Evolutionary conservation across 2,888 invertebrate species (phyloP).

Genomic region (Junonia oenone): DNA sequence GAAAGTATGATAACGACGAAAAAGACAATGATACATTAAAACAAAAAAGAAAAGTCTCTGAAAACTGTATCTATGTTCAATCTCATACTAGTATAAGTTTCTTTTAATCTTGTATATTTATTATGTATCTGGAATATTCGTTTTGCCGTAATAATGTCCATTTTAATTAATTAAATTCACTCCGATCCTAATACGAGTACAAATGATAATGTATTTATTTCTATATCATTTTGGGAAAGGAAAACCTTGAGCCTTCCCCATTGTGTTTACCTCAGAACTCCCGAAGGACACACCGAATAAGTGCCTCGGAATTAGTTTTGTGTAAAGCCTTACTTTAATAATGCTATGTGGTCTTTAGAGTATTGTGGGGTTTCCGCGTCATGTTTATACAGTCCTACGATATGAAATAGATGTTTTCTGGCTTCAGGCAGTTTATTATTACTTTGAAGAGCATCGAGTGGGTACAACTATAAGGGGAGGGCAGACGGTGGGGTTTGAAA

Average conservation of each 20-base stretch:
- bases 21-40: not conserved
- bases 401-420: conserved; percentile 77
- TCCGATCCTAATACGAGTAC: not conserved
- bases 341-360: conserved; percentile 66
- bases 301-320: conserved; percentile 68
- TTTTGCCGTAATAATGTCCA: not conserved
- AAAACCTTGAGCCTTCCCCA: conserved; percentile 16
- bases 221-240: conserved; percentile 11
- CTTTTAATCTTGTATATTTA: too few relatives aligned
- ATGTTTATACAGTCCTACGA: conserved; percentile 60
- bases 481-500: conserved; percentile 53
- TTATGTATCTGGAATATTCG: too few relatives aligned
- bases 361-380: conserved; percentile 60
- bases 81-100: too few relatives aligned
- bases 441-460: conserved; percentile 63
- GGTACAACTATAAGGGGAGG: conserved; percentile 53
- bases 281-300: conserved; percentile 58
- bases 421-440: conserved; percentile 79
- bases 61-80: too few relatives aligned
- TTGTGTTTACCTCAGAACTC: conserved; percentile 38
- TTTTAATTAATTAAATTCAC: not conserved
- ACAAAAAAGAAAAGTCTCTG: too few relatives aligned
- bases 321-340: conserved; percentile 70
- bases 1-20: not conserved
- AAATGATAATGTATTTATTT: not conserved